Evolutionary conservation across 1,140 invertebrate genomes (phyloP).

Genomic region (Neodiprion lecontei): DNA sequence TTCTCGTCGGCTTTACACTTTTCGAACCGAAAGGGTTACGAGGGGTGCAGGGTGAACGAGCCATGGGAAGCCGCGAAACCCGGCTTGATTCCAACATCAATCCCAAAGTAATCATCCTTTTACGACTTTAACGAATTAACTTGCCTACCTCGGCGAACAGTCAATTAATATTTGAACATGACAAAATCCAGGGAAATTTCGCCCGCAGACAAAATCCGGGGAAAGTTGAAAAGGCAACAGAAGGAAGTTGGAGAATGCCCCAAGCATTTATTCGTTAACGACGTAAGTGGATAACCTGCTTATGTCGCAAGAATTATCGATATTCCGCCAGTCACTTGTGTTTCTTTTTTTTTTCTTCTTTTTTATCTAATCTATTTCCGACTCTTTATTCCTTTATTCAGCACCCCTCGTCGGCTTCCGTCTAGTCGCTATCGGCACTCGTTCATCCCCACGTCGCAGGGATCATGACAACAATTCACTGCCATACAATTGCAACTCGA

Average conservation of each 20-base stretch:
- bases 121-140: slow-evolving; percentile 5
- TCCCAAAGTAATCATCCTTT: slow-evolving; percentile 7
- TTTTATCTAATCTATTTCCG: neutral
- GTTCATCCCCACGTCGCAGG: neutral
- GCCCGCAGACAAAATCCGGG: too few species aligned
- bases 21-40: slow-evolving; percentile 2
- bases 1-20: slow-evolving; percentile 7
- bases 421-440: neutral
- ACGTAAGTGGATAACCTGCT: too few species aligned
- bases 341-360: too few species aligned
- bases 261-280: too few species aligned
- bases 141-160: neutral
- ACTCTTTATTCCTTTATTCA: neutral
- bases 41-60: neutral
- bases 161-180: slow-evolving; percentile 1
- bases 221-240: too few species aligned
- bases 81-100: slow-evolving; percentile 5
- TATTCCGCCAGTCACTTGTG: too few species aligned
- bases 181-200: neutral
- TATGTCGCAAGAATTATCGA: too few species aligned
- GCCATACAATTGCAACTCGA: neutral
- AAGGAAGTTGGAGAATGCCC: too few species aligned
- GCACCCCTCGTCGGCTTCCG: neutral
- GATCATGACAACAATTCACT: neutral
- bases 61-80: neutral